Base-by-base conservation (phyloP, 2,797 vertebrate species). In the Halcyon smyrnensis region DNA sequence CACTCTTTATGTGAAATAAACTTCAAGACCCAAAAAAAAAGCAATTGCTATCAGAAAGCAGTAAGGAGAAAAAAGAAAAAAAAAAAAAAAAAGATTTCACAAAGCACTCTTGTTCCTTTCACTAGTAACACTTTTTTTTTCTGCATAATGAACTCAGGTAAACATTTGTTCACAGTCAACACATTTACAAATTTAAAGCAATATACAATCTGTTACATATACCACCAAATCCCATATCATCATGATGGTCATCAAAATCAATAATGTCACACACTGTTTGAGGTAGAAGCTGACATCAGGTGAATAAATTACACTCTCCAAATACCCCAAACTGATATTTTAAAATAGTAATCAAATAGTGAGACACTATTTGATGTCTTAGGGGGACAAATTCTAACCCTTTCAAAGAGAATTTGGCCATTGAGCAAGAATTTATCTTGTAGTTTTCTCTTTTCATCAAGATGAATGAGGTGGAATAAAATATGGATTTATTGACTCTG, bases 401-500 rank as follows among this genome's bases (percentile, higher is more conserved):
- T 84, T 94, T 90, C 46, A 82, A 89, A 90, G 64, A 57, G 15
- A 28, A 86, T 92, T 83, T 87, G 20, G 15, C 24, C 16, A 45
- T 4, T 74, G 63, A 89, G 21, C 24, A 85, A 83, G 69, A 90
- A 82, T 87, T 89, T 84, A 85, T 88, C 78, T 90, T 76, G 53
- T 54, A 62, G 34, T 75, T 39, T 93, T 96, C 73, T 51, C 25
- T 93, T 94, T 90, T 94, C 71, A 93, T 84, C 34, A 91, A 86
- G 84, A 91, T 78, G 50, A 71, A 93, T 86, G 56, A 86, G 75
- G 50, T 77, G 32, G 37, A 89, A 83, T 71, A 67, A 84, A 93
- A 89, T 84, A 89, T 74, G 30, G 77, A 93, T 78, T 95, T 93
- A 95, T 93, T 90, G 69, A 64, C 62, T 96, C 54, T 71, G 48